A percentile compares a stretch with the other conserved stretches of the same genome.
Evolutionary conservation across 2,113 vertebrate species (phyloP).

Genomic region (Xerus inauris): DNA sequence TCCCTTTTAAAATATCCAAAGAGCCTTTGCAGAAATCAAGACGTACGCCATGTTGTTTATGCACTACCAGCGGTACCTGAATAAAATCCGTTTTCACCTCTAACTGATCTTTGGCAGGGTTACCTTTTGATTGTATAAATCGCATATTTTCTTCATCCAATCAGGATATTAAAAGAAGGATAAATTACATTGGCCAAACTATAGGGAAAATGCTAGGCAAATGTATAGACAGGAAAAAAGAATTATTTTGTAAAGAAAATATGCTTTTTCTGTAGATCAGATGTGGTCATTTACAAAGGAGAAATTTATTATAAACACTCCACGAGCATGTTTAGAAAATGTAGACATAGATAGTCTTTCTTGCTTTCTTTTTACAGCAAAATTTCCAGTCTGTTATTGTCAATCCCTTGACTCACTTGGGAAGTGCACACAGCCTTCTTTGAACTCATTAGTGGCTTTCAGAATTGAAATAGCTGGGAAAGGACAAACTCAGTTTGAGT

Average conservation of each 20-base stretch:
- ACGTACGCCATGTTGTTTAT: not conserved
- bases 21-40: not conserved
- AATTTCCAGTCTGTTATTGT: not conserved
- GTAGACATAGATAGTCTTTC: not conserved
- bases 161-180: not conserved
- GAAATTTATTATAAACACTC: not conserved
- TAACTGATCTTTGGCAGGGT: not conserved
- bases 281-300: not conserved
- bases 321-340: not conserved
- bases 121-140: not conserved
- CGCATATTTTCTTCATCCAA: not conserved
- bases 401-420: not conserved
- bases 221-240: not conserved
- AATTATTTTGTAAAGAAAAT: not conserved
- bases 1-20: not conserved
- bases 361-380: not conserved
- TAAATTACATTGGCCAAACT: not conserved
- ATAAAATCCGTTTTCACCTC: not conserved
- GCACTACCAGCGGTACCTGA: not conserved
- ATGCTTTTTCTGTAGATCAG: not conserved
- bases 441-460: not conserved
- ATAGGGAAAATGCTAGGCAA: not conserved
- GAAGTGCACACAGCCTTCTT: not conserved
- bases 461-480: not conserved
- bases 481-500: not conserved